Percentiles rank a stretch among this genome's conserved stretches.
Conservation (phyloP, 2,888 invertebrate genomes). For the Altica lythri region DNA sequence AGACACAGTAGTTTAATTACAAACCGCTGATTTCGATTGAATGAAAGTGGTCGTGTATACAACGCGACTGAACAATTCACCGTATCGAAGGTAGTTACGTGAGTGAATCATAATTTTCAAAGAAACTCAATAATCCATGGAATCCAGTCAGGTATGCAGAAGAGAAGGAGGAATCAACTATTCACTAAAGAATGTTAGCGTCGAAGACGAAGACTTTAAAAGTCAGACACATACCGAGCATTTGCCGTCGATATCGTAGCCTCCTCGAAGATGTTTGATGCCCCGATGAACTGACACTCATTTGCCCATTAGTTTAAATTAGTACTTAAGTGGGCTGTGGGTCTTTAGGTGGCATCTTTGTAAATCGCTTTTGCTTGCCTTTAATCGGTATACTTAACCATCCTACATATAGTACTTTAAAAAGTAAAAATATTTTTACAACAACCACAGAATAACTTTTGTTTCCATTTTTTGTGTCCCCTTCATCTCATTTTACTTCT, state of each 20-base stretch:
- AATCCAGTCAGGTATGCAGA: constrained; percentile 35
- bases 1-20: constrained; percentile 21
- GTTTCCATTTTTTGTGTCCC: no score
- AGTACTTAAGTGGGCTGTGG: constrained; percentile 37
- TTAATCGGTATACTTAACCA: no score
- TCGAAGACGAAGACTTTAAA: constrained; percentile 6
- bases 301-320: constrained; percentile 43
- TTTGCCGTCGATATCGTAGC: constrained; percentile 19
- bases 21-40: constrained; percentile 14
- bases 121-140: constrained; percentile 27
- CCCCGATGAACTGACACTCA: constrained; percentile 41
- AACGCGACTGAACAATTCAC: constrained; percentile 24
- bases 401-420: no score
- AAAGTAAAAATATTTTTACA: no score
- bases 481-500: no score
- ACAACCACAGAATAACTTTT: no score
- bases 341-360: constrained; percentile 24
- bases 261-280: constrained; percentile 38
- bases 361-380: constrained; percentile 27
- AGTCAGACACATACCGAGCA: constrained; percentile 1
- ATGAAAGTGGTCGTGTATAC: constrained; percentile 21
- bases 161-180: constrained; percentile 33
- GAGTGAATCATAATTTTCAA: constrained; percentile 34
- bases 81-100: constrained; percentile 33
- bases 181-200: constrained; percentile 18